A percentile compares a stretch with the other conserved stretches of the same genome.
These are phyloP conservation scores for Cosmopolites sordidus DNA, from an alignment of 2,888 invertebrate species.

Conservation along the genomic window DNA sequence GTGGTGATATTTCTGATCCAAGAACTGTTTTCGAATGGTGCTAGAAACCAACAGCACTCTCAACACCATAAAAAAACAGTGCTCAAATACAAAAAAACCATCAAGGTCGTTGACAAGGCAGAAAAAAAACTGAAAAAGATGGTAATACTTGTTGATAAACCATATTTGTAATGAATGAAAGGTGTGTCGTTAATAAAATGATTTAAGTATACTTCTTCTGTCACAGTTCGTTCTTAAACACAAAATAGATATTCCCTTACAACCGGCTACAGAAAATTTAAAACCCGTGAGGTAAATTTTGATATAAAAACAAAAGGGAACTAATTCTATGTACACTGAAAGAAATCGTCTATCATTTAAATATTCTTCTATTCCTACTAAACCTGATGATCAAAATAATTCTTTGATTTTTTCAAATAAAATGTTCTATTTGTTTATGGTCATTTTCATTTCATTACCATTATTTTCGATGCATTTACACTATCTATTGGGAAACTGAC, in stretches of 20 bases:
- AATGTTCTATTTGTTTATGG: too few relatives aligned
- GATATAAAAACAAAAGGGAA: constrained; percentile 11
- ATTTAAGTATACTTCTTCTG: constrained; percentile 47
- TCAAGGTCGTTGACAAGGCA: not conserved
- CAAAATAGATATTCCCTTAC: constrained; percentile 49
- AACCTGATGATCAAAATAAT: too few relatives aligned
- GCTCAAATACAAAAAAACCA: constrained; percentile 44
- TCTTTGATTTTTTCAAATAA: too few relatives aligned
- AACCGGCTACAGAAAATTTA: constrained; percentile 43
- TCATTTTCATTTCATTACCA: too few relatives aligned
- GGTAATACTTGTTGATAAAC: constrained; percentile 18
- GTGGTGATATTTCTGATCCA: constrained; percentile 28
- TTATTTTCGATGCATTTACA: too few relatives aligned
- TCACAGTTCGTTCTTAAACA: constrained; percentile 48
- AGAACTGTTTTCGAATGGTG: constrained; percentile 66
- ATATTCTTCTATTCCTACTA: too few relatives aligned
- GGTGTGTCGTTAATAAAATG: constrained; percentile 28
- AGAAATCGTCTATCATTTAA: too few relatives aligned
- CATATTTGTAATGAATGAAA: constrained; percentile 15
- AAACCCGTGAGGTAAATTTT: constrained; percentile 36
- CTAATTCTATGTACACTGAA: constrained; percentile 17
- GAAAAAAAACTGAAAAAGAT: not conserved
- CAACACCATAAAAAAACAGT: constrained; percentile 66
- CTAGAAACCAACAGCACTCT: constrained; percentile 59
- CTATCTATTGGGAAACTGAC: too few relatives aligned